Percentiles rank a stretch among this genome's conserved stretches.
phyloP scores from a whole-genome alignment of 2,888 invertebrate genomes.

The Nephrocerus scutellatus region DNA sequence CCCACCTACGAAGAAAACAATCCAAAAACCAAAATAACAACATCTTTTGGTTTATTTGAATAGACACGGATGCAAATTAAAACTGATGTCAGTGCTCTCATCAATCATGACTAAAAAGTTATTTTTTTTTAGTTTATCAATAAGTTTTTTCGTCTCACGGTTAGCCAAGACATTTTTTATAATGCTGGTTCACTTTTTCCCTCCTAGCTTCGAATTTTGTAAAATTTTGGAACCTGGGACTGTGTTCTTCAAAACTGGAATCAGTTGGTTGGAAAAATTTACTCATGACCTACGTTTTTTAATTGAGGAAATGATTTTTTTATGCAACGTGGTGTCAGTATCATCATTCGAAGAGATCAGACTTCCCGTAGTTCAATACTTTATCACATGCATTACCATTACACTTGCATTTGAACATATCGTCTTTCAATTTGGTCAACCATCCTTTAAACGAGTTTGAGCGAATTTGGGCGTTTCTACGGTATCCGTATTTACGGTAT shows the following conservation, averaged over 20 bases:
- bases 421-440: conserved; percentile 4
- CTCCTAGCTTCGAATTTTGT: conserved; percentile 1
- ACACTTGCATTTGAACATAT: conserved; percentile 10
- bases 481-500: too few relatives aligned
- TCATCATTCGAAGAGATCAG: conserved; percentile 7
- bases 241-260: conserved; percentile 7
- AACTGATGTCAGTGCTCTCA: conserved; percentile 6
- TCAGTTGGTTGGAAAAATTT: conserved; percentile 7
- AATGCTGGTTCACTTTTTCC: conserved; percentile 7
- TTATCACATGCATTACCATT: conserved; percentile 8
- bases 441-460: conserved; percentile 8
- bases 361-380: conserved; percentile 8
- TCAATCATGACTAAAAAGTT: conserved; percentile 8
- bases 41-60: too few relatives aligned
- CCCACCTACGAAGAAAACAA: too few relatives aligned
- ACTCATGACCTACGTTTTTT: too few relatives aligned
- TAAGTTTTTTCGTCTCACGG: background rate
- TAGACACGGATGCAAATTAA: too few relatives aligned
- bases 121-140: conserved; percentile 2
- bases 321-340: conserved; percentile 5
- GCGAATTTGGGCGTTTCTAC: too few relatives aligned
- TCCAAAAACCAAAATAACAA: too few relatives aligned
- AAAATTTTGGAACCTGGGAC: conserved; percentile 9
- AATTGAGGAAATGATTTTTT: conserved; percentile 7
- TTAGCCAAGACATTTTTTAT: conserved; percentile 10